phyloP scores from a whole-genome alignment of 2,888 invertebrate genomes.

The Heliothis peltigera region DNA sequence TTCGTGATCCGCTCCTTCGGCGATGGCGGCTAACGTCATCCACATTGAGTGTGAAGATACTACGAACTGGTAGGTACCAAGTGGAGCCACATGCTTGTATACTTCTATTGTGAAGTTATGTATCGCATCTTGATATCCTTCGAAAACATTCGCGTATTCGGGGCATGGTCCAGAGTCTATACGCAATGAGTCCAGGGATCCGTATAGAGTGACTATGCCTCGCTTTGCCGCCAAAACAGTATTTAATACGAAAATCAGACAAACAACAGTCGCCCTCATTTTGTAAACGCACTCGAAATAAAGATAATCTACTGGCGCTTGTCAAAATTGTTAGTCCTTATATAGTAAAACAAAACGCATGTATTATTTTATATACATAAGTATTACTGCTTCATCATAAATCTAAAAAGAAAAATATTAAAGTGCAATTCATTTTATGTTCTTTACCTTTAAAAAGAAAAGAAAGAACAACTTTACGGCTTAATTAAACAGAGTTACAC shows the following conservation, averaged over 20 bases:
- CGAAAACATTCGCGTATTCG: slow-evolving; percentile 21
- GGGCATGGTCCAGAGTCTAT: slow-evolving; percentile 26
- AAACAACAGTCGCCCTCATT: slow-evolving; percentile 18
- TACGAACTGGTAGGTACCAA: slow-evolving; percentile 39
- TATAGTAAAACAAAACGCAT: slow-evolving; percentile 26
- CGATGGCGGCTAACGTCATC: slow-evolving; percentile 50
- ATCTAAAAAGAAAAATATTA: neutral
- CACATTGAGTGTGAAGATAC: slow-evolving; percentile 50
- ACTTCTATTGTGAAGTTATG: slow-evolving; percentile 45
- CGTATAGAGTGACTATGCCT: slow-evolving; percentile 23
- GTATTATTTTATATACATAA: neutral
- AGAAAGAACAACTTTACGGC: neutral
- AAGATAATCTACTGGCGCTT: slow-evolving; percentile 17
- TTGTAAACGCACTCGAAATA: slow-evolving; percentile 10
- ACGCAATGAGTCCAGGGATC: slow-evolving; percentile 22
- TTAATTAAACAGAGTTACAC: neutral
- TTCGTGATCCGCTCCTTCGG: slow-evolving; percentile 47
- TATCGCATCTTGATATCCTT: slow-evolving; percentile 32
- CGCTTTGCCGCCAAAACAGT: slow-evolving; percentile 21
- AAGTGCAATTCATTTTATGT: neutral
- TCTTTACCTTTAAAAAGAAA: neutral
- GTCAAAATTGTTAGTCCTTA: slow-evolving; percentile 2
- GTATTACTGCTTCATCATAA: neutral
- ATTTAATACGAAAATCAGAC: slow-evolving; percentile 13
- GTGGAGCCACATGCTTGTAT: slow-evolving; percentile 31